Base-by-base conservation (phyloP, 2,888 invertebrate genomes). In the Aphrophora alni region DNA sequence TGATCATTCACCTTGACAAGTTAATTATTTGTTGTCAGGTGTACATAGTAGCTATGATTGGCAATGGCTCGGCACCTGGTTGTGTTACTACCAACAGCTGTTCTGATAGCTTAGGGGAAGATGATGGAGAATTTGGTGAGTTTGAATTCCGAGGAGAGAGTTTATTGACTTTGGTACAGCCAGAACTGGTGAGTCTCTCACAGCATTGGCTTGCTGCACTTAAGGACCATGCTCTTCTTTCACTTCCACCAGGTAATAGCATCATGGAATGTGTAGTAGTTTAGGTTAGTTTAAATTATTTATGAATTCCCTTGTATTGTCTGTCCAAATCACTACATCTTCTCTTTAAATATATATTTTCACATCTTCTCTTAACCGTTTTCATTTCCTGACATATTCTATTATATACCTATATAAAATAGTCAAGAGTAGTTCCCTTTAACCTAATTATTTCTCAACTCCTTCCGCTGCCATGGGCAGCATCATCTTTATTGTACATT, bases 141-240 rank as follows among this genome's bases (percentile, higher is more conserved):
- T 94, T 93, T 84, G 94, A 94, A 87, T 93, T 92, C 78, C 93
- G 93, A 84, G 95, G 94, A 0, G 95, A 95, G 87, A 95, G 95
- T 88, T 89, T 99, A 71, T 88, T 99, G 82, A 95, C 94, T 82
- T 90, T 99, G 80, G 99, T 99, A 0, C 95, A 97, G 87, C 98
- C 99, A 0, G 98, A 99, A 89, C 89, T 99, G 85, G 92, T 94
- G 82, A 95, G 95, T 87, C 91, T 99, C 81, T 97, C 98, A 14
- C 95, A 95, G 85, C 95, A 98, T 88, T 99, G 99, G 99, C 89
- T 98, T 82, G 95, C 97, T 0, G 98, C 98, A 0, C 90, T 99
- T 85, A 94, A 95, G 87, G 99, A 99, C 89, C 97, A 99, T 86
- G 99, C 99, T 0, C 89, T 99, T 71, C 89, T 99, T 70, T 95